Percentiles rank a stretch among this genome's conserved stretches.
Evolutionary conservation across 1,140 invertebrate species (phyloP).

Genomic region (Matsumurasca onukii): DNA sequence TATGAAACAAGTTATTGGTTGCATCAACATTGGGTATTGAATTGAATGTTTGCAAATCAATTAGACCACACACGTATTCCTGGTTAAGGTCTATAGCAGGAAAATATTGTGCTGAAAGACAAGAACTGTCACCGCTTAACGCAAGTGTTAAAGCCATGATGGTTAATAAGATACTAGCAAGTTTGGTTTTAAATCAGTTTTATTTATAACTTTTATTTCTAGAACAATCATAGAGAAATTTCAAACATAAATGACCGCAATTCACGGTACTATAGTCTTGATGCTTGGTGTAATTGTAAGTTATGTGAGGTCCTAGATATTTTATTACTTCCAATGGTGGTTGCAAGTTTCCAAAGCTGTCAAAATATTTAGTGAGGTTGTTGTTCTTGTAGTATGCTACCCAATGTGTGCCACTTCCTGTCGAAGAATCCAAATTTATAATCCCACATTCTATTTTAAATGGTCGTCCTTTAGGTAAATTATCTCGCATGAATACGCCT

Average conservation of each 20-base stretch:
- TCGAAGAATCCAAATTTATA: constrained; percentile 43
- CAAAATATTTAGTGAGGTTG: constrained; percentile 21
- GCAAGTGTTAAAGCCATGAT: background rate
- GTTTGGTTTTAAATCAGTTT: too few relatives aligned
- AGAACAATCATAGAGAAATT: too few relatives aligned
- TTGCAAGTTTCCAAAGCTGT: constrained; percentile 10
- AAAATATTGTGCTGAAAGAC: background rate
- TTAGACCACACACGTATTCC: background rate
- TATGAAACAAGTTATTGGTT: background rate
- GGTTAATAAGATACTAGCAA: too few relatives aligned
- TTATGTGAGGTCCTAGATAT: constrained; percentile 15
- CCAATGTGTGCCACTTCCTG: constrained; percentile 45
- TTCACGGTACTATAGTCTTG: constrained; percentile 3
- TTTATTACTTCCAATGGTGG: constrained; percentile 1
- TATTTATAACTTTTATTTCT: too few relatives aligned
- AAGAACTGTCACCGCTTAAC: background rate
- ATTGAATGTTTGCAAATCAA: background rate
- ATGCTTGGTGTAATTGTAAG: constrained; percentile 17
- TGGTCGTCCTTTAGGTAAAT: constrained; percentile 36
- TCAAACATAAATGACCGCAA: constrained; percentile 25
- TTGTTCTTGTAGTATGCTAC: constrained; percentile 42
- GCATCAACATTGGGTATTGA: constrained; percentile 19
- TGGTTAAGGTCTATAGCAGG: background rate
- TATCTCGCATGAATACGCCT: constrained; percentile 37
- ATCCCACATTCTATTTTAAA: constrained; percentile 41